Base-by-base conservation (phyloP, 1,140 invertebrate species). In the Ceratoteleas bidentatus region DNA sequence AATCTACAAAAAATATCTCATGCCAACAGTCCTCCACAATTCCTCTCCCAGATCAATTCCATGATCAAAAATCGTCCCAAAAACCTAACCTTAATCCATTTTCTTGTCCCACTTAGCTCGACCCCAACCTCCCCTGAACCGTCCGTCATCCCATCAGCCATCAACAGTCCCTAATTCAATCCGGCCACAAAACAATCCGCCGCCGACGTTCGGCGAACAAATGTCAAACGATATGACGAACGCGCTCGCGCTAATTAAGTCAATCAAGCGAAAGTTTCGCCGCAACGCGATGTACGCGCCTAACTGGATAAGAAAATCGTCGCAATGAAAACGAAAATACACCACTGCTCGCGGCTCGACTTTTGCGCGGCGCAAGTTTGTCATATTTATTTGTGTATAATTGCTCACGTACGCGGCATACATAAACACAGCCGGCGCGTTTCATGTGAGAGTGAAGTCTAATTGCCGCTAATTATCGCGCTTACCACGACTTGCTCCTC, bases 381-480 rank as follows among this genome's bases (percentile, higher is more conserved):
- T 69, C 53, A 38, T 52, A 80, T 68, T 64, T 69, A 74, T 69
- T 68, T 74, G 57, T 70, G 52, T 69, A 64, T 53, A 66, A 64
- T 61, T 68, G 56, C 58, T 56, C 24, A 8, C 38, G 13, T 78
- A 72, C 40, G 16, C 34, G 8, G 57, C 50, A 57, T 68, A 40
- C 64, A 60, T 69, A 74, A 64, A 70, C 75, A 75, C 45, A 61
- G 54, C 14, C 70, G 50, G 45, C 16, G 33, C 38, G 64, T 85
- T 80, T 82, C 78, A 87, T 79, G 81, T 87, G 85, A 86, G 87
- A 85, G 84, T 82, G 81, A 54, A 82, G 68, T 85, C 84, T 90
- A 90, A 90, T 90, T 90, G 89, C 86, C 83, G 75, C 84, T 89
- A 90, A 90, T 90, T 90, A 90, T 90, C 87, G 85, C 89, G 86